Percentiles rank a stretch among this genome's conserved stretches.
These are phyloP conservation scores for Lepidostoma basale DNA, from an alignment of 1,140 invertebrate species.

Conservation along the genomic window DNA sequence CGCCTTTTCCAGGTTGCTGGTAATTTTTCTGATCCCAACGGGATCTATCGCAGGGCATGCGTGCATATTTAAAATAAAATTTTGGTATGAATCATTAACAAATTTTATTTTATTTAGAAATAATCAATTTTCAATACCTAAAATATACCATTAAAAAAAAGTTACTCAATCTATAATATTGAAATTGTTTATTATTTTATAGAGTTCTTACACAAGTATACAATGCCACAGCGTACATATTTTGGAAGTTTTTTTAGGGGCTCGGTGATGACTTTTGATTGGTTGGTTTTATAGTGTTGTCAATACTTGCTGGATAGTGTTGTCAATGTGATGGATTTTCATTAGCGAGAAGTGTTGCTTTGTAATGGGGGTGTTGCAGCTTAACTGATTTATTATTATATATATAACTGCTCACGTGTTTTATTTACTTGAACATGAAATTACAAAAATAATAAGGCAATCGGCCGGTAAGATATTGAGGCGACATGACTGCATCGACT, in stretches of 20 bases:
- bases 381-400: background rate
- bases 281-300: slow-evolving; percentile 17
- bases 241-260: background rate
- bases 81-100: too few species aligned
- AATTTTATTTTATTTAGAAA: too few species aligned
- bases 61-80: too few species aligned
- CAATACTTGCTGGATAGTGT: slow-evolving; percentile 10
- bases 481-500: slow-evolving; percentile 33
- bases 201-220: too few species aligned
- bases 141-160: too few species aligned
- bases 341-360: slow-evolving; percentile 13
- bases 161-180: too few species aligned
- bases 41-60: too few species aligned
- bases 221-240: background rate
- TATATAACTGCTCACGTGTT: background rate
- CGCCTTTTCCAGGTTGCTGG: too few species aligned
- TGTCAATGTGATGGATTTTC: slow-evolving; percentile 20
- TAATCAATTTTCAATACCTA: too few species aligned
- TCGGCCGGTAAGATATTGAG: slow-evolving; percentile 7
- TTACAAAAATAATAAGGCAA: slow-evolving; percentile 13
- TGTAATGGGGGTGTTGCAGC: background rate
- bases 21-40: too few species aligned
- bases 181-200: too few species aligned
- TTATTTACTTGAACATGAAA: too few species aligned
- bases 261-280: slow-evolving; percentile 11